A percentile compares a stretch with the other conserved stretches of the same genome.
Evolutionary conservation across 1,140 invertebrate genomes (phyloP).

Genomic region (Hyles vespertilio): DNA sequence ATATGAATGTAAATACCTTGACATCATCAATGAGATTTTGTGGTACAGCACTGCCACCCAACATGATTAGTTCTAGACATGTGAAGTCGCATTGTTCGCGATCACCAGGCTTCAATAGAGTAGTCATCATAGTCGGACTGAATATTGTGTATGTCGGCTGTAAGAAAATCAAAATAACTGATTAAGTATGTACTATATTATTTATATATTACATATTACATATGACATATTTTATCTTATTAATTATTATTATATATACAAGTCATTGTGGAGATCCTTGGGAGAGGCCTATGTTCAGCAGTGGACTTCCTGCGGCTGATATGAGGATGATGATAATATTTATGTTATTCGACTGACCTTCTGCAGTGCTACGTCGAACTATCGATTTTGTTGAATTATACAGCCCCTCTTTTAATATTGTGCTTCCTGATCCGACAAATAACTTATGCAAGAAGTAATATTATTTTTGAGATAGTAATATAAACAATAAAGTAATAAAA

Average conservation of each 20-base stretch:
- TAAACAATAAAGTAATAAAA: no score
- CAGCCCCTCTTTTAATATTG: no score
- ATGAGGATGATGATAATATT: no score
- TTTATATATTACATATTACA: background rate
- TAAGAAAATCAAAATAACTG: constrained; percentile 9
- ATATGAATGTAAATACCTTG: constrained; percentile 26
- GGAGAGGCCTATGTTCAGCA: no score
- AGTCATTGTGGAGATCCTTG: no score
- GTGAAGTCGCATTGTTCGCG: constrained; percentile 45
- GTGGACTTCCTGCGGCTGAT: no score
- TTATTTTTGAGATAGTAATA: no score
- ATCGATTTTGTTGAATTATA: no score
- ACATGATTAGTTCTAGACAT: constrained; percentile 37
- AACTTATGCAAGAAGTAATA: no score
- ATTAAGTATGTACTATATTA: background rate
- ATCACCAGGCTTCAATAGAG: constrained; percentile 30
- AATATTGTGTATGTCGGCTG: constrained; percentile 48
- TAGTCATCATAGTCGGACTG: constrained; percentile 47
- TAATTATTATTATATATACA: background rate
- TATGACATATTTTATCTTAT: background rate
- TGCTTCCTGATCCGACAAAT: no score
- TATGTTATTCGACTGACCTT: no score
- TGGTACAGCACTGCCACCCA: constrained; percentile 51
- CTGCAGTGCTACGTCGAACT: no score
- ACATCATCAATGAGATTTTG: constrained; percentile 35